These are phyloP conservation scores for Emydocephalus ijimae DNA, from an alignment of 2,113 vertebrate genomes.

Conservation along the genomic window DNA sequence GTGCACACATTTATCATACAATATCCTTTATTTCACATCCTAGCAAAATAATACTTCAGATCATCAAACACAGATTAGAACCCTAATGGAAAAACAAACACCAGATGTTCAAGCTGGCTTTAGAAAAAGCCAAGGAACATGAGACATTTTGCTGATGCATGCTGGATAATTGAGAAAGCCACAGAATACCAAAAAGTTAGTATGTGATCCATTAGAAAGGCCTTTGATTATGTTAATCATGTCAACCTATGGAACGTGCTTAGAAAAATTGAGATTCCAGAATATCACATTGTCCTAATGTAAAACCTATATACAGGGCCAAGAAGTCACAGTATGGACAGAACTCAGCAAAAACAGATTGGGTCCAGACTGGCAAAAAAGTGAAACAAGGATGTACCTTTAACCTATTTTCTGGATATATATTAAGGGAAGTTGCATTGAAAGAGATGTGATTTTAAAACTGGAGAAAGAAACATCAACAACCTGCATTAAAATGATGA, in stretches of 20 bases:
- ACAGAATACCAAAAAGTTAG: neutral
- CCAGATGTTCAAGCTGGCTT: neutral
- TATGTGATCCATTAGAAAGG: neutral
- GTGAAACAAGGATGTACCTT: neutral
- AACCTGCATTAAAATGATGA: neutral
- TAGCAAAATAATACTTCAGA: neutral
- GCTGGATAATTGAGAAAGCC: neutral
- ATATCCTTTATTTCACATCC: neutral
- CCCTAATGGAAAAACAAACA: neutral
- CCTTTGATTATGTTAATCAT: neutral
- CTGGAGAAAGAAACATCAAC: neutral
- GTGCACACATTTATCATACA: neutral
- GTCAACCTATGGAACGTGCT: neutral
- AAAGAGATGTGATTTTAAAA: neutral
- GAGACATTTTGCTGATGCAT: neutral
- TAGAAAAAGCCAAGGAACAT: neutral
- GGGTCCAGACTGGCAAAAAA: neutral
- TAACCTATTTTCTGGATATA: neutral
- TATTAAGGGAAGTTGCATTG: neutral
- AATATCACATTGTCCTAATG: neutral
- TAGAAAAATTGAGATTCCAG: neutral
- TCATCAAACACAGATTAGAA: neutral
- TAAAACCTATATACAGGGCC: neutral
- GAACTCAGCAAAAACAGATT: neutral
- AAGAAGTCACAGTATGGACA: neutral